These are phyloP conservation scores for Engraulis encrasicolus DNA, from an alignment of 2,113 vertebrate genomes.

Conservation along the genomic window DNA sequence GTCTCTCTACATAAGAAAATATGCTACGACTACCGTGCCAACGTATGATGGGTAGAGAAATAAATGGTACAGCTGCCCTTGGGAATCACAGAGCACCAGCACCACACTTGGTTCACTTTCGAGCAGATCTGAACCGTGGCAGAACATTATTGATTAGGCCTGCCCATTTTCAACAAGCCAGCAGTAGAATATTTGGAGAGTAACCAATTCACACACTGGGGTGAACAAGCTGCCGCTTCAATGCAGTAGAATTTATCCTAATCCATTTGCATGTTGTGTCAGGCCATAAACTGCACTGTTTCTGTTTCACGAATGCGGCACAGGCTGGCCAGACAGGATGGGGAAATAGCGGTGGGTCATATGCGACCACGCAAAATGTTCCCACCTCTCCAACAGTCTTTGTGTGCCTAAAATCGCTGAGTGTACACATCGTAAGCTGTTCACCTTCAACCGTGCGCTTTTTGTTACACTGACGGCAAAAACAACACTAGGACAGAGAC, in stretches of 20 bases:
- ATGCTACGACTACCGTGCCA: background rate
- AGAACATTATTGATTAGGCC: background rate
- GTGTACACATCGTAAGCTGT: constrained; percentile 55
- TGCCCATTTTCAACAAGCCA: background rate
- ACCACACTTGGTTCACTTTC: background rate
- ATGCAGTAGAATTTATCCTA: background rate
- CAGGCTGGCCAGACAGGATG: background rate
- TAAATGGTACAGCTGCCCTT: background rate
- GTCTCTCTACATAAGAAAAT: background rate
- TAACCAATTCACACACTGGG: background rate
- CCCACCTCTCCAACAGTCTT: constrained; percentile 65
- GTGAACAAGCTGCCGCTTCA: background rate
- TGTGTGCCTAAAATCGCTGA: constrained; percentile 75
- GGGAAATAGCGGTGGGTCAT: constrained; percentile 56
- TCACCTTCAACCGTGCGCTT: constrained; percentile 54
- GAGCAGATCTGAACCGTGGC: background rate
- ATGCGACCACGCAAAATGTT: constrained; percentile 37
- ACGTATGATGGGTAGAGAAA: background rate
- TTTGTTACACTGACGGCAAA: constrained; percentile 35
- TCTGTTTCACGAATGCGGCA: constrained; percentile 11
- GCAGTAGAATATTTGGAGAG: background rate
- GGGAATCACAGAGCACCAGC: background rate
- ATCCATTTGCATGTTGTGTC: background rate
- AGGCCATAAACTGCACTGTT: background rate
- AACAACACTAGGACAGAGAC: constrained; percentile 19